Percentiles rank a stretch among this genome's conserved stretches.
Conservation (phyloP, 2,113 vertebrate genomes). For the Hippocampus zosterae region DNA sequence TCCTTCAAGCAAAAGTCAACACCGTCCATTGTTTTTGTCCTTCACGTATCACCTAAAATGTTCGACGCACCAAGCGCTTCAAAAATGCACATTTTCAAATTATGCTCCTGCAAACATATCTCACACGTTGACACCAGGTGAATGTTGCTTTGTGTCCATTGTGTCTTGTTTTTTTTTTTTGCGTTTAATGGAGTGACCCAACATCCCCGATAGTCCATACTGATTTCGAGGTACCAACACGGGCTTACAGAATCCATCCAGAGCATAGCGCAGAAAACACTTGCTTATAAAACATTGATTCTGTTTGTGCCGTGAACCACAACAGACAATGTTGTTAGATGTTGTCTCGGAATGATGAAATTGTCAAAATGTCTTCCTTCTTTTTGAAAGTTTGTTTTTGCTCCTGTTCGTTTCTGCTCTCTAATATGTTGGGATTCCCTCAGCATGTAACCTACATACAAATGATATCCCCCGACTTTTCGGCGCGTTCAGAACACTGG, state of each 20-base stretch:
- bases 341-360: background rate
- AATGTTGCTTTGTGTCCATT: too few relatives aligned
- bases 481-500: slow-evolving; percentile 26
- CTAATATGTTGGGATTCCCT: slow-evolving; percentile 9
- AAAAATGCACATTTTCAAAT: background rate
- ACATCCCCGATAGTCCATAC: too few relatives aligned
- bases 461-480: background rate
- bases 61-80: background rate
- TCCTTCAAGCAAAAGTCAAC: background rate
- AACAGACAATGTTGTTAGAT: background rate
- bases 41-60: background rate
- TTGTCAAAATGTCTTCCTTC: slow-evolving; percentile 1
- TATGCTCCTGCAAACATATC: too few relatives aligned
- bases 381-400: slow-evolving; percentile 11
- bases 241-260: too few relatives aligned
- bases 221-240: too few relatives aligned
- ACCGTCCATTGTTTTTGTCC: background rate
- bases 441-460: slow-evolving; percentile 28
- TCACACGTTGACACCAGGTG: background rate
- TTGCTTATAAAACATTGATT: background rate
- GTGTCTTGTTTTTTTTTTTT: too few relatives aligned
- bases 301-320: background rate
- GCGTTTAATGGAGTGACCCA: too few relatives aligned
- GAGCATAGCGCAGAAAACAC: background rate
- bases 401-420: slow-evolving; percentile 17